These are phyloP conservation scores for Dryococelus australis DNA, from an alignment of 2,888 invertebrate genomes.

Conservation along the genomic window DNA sequence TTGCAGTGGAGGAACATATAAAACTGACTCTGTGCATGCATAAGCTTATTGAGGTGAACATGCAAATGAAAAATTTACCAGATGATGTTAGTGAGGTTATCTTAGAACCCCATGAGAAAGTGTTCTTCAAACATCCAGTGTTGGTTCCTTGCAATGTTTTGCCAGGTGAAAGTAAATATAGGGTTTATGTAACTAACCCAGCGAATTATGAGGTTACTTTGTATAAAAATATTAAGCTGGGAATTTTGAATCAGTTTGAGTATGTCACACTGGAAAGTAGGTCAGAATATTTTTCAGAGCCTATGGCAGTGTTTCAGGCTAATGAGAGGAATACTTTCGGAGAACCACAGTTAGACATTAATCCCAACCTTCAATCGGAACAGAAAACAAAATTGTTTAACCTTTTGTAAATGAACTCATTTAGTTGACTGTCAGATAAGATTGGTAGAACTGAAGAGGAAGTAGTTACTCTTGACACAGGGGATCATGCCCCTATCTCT, in stretches of 20 bases:
- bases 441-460: not conserved
- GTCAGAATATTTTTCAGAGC: not conserved
- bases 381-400: not conserved
- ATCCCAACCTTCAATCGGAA: not conserved
- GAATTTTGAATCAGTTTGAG: not conserved
- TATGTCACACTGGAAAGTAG: not conserved
- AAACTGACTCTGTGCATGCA: not conserved
- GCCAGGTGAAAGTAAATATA: not conserved
- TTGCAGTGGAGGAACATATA: not conserved
- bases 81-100: not conserved
- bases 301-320: not conserved
- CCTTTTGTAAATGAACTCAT: not conserved
- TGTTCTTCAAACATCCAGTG: not conserved
- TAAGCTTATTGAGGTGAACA: not conserved
- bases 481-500: not conserved
- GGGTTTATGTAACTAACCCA: not conserved
- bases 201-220: not conserved
- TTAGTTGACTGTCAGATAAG: not conserved
- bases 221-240: not conserved
- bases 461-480: not conserved
- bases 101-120: not conserved
- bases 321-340: not conserved
- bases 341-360: no score
- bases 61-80: not conserved
- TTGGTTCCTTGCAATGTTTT: not conserved